phyloP scores from a whole-genome alignment of 2,797 vertebrate genomes.

The Macropus fuliginosus region DNA sequence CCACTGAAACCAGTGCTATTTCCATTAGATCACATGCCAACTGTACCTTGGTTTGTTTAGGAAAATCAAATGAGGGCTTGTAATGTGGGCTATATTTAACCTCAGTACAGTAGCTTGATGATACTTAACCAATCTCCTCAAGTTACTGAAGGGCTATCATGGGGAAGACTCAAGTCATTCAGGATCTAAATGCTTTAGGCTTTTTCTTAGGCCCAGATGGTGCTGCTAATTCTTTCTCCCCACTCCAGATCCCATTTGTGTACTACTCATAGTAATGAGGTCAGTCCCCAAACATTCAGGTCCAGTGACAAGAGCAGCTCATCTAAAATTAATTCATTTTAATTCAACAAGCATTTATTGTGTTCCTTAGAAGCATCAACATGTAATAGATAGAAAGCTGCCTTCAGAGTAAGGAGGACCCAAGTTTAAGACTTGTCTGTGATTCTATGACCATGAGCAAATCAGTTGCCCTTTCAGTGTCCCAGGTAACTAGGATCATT shows the following conservation, averaged over 20 bases:
- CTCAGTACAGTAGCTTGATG: neutral
- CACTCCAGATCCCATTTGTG: neutral
- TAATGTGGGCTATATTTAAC: neutral
- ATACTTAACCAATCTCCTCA: neutral
- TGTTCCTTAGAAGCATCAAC: neutral
- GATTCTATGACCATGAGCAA: neutral
- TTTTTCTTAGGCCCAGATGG: neutral
- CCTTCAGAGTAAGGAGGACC: neutral
- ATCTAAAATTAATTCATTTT: neutral
- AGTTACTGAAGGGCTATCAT: neutral
- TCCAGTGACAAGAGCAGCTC: neutral
- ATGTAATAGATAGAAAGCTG: neutral
- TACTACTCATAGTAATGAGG: conserved; percentile 10
- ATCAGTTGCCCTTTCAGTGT: neutral
- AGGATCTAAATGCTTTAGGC: neutral
- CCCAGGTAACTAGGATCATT: neutral
- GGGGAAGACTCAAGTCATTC: neutral
- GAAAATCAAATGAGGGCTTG: neutral
- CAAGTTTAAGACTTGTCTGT: neutral
- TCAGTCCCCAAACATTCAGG: neutral
- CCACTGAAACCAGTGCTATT: neutral
- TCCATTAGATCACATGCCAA: neutral
- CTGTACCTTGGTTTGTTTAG: neutral
- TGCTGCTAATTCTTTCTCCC: neutral
- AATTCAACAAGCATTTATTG: neutral